Percentiles rank a stretch among this genome's conserved stretches.
phyloP scores from a whole-genome alignment of 2,797 vertebrate genomes.

The Crenichthys baileyi region DNA sequence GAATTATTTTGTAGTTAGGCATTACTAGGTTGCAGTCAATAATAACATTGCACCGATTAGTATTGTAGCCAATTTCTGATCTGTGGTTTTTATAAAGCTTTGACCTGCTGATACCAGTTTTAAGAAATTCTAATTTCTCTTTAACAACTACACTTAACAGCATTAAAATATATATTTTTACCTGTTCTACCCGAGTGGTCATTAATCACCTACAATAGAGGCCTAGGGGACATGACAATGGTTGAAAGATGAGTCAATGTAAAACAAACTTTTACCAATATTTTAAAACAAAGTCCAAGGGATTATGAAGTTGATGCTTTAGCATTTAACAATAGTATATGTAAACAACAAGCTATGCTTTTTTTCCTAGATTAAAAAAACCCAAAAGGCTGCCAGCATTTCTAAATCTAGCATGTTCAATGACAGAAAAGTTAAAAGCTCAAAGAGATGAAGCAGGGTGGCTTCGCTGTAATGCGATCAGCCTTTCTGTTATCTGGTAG shows the following conservation, averaged over 20 bases:
- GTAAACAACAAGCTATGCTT: neutral
- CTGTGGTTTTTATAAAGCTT: too few species aligned
- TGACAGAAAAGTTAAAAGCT: neutral
- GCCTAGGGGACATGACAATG: neutral
- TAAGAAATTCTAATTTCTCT: neutral
- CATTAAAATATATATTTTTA: neutral
- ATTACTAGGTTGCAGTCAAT: conserved; percentile 8
- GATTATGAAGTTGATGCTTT: neutral
- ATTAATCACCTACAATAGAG: neutral
- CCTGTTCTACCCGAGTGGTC: neutral
- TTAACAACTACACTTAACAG: neutral
- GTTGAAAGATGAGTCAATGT: neutral
- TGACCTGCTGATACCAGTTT: neutral
- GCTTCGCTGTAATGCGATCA: neutral
- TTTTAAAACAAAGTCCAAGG: neutral
- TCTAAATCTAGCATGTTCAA: neutral
- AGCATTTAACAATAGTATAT: neutral
- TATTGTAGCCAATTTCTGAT: neutral
- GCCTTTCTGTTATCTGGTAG: neutral
- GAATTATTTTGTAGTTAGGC: neutral
- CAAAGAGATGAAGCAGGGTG: too few species aligned
- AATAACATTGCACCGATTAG: conserved; percentile 1
- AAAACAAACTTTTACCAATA: neutral
- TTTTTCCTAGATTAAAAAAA: neutral
- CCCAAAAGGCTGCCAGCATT: neutral